A percentile compares a stretch with the other conserved stretches of the same genome.
phyloP scores from a whole-genome alignment of 2,797 vertebrate genomes.

The Sylvia borin region DNA sequence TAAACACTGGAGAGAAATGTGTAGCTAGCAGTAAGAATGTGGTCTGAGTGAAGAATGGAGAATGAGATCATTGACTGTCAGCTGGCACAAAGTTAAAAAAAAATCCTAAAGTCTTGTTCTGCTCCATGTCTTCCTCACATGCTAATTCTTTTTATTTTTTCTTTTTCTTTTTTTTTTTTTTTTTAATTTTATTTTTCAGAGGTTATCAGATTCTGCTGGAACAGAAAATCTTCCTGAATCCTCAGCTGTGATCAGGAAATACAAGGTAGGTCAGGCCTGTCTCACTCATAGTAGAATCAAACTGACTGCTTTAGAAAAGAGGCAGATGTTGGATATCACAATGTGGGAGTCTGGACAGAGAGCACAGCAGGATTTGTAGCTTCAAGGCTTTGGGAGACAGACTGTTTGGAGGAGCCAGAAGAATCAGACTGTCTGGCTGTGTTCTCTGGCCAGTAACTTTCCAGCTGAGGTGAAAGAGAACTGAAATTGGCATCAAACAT shows the following conservation, averaged over 20 bases:
- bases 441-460: slow-evolving; percentile 47
- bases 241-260: slow-evolving; percentile 69
- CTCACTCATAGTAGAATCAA: background rate
- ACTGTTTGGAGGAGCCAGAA: slow-evolving; percentile 41
- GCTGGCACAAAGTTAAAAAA: background rate
- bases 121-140: background rate
- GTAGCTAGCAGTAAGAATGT: background rate
- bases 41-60: background rate
- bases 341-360: slow-evolving; percentile 16
- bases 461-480: slow-evolving; percentile 9
- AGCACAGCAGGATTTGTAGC: slow-evolving; percentile 29
- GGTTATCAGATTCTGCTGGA: background rate
- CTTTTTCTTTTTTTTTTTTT: too few species aligned
- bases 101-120: background rate
- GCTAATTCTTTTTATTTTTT: background rate
- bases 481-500: background rate
- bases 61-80: background rate
- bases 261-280: slow-evolving; percentile 72
- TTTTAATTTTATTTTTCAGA: background rate
- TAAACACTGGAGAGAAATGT: slow-evolving; percentile 2
- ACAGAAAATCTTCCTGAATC: background rate
- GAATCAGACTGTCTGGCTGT: slow-evolving; percentile 36
- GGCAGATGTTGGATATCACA: slow-evolving; percentile 7
- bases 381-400: slow-evolving; percentile 35
- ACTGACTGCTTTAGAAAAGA: background rate